These are phyloP conservation scores for Heteractis magnifica DNA, from an alignment of 92 coral and sea anemone species.

Conservation along the genomic window DNA sequence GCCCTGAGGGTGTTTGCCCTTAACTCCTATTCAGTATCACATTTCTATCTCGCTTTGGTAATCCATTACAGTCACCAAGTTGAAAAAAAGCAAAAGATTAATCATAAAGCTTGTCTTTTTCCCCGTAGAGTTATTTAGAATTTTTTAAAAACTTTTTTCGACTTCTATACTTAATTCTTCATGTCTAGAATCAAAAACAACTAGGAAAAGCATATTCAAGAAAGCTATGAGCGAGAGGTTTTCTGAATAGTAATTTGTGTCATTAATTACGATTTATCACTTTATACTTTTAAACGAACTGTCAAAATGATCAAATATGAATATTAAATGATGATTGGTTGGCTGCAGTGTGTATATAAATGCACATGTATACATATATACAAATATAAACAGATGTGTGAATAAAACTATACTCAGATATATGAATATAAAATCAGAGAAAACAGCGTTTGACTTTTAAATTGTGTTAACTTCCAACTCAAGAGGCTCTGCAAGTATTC, in stretches of 20 bases:
- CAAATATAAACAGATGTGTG: not conserved
- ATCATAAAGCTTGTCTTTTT: not conserved
- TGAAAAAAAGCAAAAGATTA: not conserved
- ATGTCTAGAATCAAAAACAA: not conserved
- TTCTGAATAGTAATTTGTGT: constrained; percentile 3
- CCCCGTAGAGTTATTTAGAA: not conserved
- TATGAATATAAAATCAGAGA: not conserved
- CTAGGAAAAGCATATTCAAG: not conserved
- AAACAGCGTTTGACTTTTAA: not conserved
- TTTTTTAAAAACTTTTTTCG: not conserved
- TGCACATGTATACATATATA: not conserved
- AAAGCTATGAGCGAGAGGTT: not conserved
- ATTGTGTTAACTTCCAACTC: not conserved
- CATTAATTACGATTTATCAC: constrained; percentile 21
- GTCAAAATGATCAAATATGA: not conserved
- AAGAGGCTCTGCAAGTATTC: not conserved
- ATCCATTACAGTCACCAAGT: not conserved
- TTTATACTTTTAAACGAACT: constrained; percentile 1
- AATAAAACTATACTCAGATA: not conserved
- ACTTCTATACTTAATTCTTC: not conserved
- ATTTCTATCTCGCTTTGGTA: not conserved
- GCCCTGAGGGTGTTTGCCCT: constrained; percentile 3
- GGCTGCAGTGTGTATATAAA: not conserved
- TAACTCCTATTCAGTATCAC: not conserved
- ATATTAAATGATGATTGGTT: not conserved